These are phyloP conservation scores for Thymallus thymallus DNA, from an alignment of 2,113 vertebrate genomes.

Conservation along the genomic window DNA sequence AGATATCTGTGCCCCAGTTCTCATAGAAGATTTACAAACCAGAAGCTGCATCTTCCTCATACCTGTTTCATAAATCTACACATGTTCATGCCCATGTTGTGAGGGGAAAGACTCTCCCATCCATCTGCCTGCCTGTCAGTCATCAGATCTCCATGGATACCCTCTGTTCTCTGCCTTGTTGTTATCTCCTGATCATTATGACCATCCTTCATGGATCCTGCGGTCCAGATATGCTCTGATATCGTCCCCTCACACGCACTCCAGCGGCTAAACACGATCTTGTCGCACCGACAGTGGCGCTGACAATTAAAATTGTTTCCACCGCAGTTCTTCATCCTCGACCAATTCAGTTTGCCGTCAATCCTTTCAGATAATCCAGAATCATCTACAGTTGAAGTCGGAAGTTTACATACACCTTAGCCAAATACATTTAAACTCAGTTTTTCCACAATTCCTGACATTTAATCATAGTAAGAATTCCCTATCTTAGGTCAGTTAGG, in stretches of 20 bases:
- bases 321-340: slow-evolving; percentile 64
- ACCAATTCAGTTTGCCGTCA: slow-evolving; percentile 57
- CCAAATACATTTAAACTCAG: no score
- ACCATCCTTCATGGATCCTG: slow-evolving; percentile 66
- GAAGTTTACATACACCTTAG: no score
- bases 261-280: slow-evolving; percentile 65
- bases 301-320: slow-evolving; percentile 73
- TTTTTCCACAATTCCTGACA: no score
- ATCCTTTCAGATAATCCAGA: slow-evolving; percentile 63
- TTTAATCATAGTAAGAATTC: no score
- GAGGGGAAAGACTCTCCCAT: slow-evolving; percentile 33
- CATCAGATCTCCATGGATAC: slow-evolving; percentile 58
- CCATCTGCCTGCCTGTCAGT: slow-evolving; percentile 58
- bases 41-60: background rate
- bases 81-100: background rate
- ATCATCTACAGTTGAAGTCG: no score
- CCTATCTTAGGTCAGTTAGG: no score
- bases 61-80: background rate
- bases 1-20: no score
- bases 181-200: slow-evolving; percentile 75
- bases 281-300: slow-evolving; percentile 58
- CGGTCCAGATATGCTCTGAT: slow-evolving; percentile 72
- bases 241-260: slow-evolving; percentile 42
- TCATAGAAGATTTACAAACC: no score
- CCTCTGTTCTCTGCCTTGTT: slow-evolving; percentile 62